Evolutionary conservation across 2,797 vertebrate species (phyloP).

Genomic region (Pogoniulus pusillus): DNA sequence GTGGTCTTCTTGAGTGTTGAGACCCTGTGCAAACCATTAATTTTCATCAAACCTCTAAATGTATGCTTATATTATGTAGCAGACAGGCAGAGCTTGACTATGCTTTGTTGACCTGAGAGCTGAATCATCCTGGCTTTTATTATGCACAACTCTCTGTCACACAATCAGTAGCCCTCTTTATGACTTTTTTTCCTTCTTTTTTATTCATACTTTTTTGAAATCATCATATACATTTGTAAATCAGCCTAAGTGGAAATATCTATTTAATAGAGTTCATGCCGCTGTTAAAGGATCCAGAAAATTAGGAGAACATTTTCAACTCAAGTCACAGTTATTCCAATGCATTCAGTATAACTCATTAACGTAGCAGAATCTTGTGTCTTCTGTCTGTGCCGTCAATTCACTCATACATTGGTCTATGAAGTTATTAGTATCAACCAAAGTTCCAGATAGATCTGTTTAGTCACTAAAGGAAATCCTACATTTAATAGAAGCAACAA

Average conservation of each 20-base stretch:
- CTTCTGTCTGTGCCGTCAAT: conserved; percentile 74
- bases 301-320: conserved; percentile 52
- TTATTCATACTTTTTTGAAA: not conserved
- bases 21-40: not conserved
- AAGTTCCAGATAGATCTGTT: conserved; percentile 54
- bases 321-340: conserved; percentile 58
- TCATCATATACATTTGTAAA: conserved; percentile 1
- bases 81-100: not conserved
- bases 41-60: not conserved
- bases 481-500: not conserved
- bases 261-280: not conserved
- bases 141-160: not conserved
- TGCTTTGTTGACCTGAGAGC: not conserved
- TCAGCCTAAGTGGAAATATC: not conserved
- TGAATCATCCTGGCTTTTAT: not conserved
- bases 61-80: not conserved
- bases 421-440: conserved; percentile 66
- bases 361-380: conserved; percentile 48
- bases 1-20: not conserved
- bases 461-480: conserved; percentile 37
- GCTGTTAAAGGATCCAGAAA: conserved; percentile 28
- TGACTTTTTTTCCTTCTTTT: not conserved
- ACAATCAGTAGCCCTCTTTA: not conserved
- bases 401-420: conserved; percentile 68
- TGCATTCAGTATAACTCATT: conserved; percentile 69